Evolutionary conservation across 2,113 vertebrate species (phyloP).

Genomic region (Opisthocomus hoazin): DNA sequence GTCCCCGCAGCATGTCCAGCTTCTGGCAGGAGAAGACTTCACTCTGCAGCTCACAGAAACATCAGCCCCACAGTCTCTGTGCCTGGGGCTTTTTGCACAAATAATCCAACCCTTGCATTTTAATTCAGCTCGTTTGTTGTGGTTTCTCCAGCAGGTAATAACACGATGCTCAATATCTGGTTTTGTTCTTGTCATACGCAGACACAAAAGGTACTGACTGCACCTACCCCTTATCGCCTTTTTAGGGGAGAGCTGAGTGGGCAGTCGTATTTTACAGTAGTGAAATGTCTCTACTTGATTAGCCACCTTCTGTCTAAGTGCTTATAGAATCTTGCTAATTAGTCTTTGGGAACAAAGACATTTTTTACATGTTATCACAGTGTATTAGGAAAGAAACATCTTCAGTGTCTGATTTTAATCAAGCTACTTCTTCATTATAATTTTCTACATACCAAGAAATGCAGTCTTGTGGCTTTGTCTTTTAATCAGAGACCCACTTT

Average conservation of each 20-base stretch:
- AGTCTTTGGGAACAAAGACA: neutral
- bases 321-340: neutral
- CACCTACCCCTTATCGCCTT: neutral
- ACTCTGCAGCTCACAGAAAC: neutral
- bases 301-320: neutral
- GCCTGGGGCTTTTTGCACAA: neutral
- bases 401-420: constrained; percentile 32
- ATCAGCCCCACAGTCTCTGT: neutral
- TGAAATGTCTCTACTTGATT: neutral
- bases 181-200: neutral
- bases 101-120: neutral
- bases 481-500: constrained; percentile 1
- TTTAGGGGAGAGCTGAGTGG: neutral
- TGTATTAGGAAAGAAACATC: neutral
- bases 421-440: constrained; percentile 15
- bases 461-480: neutral
- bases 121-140: neutral
- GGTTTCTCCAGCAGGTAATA: neutral
- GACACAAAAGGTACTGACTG: neutral
- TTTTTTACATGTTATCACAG: neutral
- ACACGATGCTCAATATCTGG: neutral
- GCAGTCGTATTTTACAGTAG: neutral
- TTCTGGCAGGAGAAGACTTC: neutral
- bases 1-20: neutral
- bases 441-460: neutral